Percentiles rank a stretch among this genome's conserved stretches.
phyloP scores from a whole-genome alignment of 2,113 vertebrate species.

The Calypte anna region DNA sequence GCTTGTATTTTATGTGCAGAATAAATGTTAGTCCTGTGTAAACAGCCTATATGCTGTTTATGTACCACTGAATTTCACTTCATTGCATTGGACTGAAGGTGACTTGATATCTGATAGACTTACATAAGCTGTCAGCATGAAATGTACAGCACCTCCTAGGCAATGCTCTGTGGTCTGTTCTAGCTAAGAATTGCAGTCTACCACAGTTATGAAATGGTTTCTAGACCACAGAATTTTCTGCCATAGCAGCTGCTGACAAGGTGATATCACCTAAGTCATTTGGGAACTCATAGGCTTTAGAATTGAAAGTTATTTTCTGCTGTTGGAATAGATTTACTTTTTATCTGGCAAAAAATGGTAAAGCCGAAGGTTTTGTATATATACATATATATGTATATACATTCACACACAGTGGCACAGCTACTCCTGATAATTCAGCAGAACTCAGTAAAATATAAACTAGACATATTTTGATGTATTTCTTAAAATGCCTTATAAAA shows the following conservation, averaged over 20 bases:
- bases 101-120: neutral
- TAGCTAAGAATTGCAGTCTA: neutral
- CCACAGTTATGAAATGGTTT: neutral
- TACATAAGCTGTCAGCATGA: neutral
- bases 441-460: neutral
- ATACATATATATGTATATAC: rapidly evolving
- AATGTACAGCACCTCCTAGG: neutral
- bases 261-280: neutral
- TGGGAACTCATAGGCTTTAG: neutral
- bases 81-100: neutral
- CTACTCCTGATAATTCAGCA: neutral
- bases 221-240: neutral
- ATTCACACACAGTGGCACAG: neutral
- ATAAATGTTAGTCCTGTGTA: neutral
- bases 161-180: neutral
- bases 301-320: neutral
- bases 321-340: neutral
- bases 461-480: neutral
- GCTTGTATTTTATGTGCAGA: neutral
- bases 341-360: neutral
- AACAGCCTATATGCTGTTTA: neutral
- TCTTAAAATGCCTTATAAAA: neutral
- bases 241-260: neutral
- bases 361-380: neutral
- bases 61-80: neutral